Evolutionary conservation across 2,888 invertebrate genomes (phyloP).

Genomic region (Onchidella celtica): DNA sequence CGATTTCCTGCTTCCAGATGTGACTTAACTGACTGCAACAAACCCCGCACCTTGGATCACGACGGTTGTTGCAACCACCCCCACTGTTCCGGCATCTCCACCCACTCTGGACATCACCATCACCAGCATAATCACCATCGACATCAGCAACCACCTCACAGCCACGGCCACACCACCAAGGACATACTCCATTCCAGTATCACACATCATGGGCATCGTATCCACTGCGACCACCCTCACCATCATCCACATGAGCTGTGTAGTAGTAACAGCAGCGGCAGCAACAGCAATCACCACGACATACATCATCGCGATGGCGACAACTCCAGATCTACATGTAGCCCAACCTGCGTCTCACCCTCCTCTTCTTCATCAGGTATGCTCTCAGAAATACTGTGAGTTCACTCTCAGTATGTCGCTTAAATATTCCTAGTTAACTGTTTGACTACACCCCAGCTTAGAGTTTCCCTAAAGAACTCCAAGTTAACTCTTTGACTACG

Average conservation of each 20-base stretch:
- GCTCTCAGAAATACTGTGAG: background rate
- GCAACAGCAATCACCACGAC: constrained; percentile 17
- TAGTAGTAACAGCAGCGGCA: background rate
- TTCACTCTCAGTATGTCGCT: background rate
- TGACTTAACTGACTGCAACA: constrained; percentile 2
- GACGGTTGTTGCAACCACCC: background rate
- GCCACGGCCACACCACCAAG: background rate
- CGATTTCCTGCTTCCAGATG: too few species aligned
- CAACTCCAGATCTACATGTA: constrained; percentile 38
- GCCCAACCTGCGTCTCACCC: constrained; percentile 42
- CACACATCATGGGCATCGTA: background rate
- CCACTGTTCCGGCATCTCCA: background rate
- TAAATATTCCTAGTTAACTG: too few species aligned
- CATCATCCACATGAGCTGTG: background rate
- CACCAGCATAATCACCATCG: constrained; percentile 39
- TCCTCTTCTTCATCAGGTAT: constrained; percentile 42
- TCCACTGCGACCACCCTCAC: background rate
- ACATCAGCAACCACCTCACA: constrained; percentile 8
- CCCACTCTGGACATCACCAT: constrained; percentile 12
- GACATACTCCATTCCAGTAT: background rate
- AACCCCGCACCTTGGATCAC: background rate
- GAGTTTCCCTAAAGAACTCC: too few species aligned
- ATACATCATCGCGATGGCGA: constrained; percentile 34
- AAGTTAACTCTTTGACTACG: too few species aligned
- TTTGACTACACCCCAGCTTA: too few species aligned